Percentiles rank a stretch among this genome's conserved stretches.
phyloP scores from a whole-genome alignment of 2,113 vertebrate species.

The Camelus dromedarius region DNA sequence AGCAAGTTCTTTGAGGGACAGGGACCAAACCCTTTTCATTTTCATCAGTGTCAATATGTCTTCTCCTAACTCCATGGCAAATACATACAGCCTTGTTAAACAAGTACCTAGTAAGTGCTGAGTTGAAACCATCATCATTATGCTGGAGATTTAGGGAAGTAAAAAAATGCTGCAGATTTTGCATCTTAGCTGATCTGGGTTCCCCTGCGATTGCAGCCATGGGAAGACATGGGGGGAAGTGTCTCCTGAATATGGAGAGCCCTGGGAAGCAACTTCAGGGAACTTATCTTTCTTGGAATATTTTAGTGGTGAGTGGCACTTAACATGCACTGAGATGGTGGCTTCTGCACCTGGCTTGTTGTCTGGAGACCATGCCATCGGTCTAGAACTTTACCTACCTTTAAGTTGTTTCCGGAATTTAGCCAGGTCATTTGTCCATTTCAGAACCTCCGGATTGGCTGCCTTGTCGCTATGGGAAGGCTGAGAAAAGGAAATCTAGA shows the following conservation, averaged over 20 bases:
- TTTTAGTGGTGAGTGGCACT: neutral
- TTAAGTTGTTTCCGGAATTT: constrained; percentile 97
- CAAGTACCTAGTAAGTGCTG: neutral
- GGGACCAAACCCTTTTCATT: neutral
- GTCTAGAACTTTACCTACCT: constrained; percentile 87
- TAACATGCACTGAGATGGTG: accelerated
- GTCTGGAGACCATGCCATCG: neutral
- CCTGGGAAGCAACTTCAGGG: neutral
- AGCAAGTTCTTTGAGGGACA: neutral
- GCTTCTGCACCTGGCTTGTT: neutral
- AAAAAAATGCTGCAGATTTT: neutral
- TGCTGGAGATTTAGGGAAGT: neutral
- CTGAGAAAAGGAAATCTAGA: constrained; percentile 84
- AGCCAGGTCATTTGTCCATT: constrained; percentile 97
- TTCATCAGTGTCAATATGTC: neutral
- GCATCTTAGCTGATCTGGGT: neutral
- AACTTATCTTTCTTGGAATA: neutral
- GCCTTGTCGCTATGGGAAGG: constrained; percentile 98
- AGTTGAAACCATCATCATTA: neutral
- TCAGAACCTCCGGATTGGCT: constrained; percentile 95
- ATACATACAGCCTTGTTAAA: neutral
- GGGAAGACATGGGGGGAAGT: neutral
- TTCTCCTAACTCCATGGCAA: neutral
- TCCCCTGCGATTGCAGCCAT: neutral
- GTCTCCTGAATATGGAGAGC: neutral